Evolutionary conservation across 2,113 vertebrate species (phyloP).

Genomic region (Passer montanus): DNA sequence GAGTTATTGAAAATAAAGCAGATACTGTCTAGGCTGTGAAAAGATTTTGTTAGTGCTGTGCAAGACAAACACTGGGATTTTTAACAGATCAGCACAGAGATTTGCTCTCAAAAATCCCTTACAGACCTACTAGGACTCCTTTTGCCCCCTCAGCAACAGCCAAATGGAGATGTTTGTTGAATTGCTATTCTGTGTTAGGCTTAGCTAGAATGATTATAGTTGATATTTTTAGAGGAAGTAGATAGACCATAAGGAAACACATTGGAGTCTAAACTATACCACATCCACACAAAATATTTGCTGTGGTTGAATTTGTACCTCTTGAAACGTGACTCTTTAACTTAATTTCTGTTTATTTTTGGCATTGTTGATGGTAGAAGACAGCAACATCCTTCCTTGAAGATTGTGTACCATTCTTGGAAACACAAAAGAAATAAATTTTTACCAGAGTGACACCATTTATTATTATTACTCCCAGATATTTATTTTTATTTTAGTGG

Average conservation of each 20-base stretch:
- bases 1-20: not conserved
- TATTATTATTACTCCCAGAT: constrained; percentile 17
- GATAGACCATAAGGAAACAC: constrained; percentile 11
- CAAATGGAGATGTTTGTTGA: not conserved
- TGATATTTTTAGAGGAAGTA: constrained; percentile 42
- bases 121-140: not conserved
- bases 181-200: not conserved
- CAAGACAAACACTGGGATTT: not conserved
- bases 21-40: not conserved
- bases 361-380: not conserved
- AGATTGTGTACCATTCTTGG: not conserved
- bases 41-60: not conserved
- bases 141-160: not conserved
- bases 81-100: not conserved
- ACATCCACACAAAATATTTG: not conserved
- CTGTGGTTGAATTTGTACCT: not conserved
- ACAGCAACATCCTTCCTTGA: not conserved
- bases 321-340: constrained; percentile 10
- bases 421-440: not conserved
- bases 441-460: not conserved
- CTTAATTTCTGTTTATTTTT: constrained; percentile 31
- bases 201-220: not conserved
- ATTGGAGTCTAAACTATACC: constrained; percentile 2
- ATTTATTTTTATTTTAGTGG: constrained; percentile 45
- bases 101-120: not conserved